phyloP scores from a whole-genome alignment of 1,140 invertebrate species.

The Helicoverpa armigera region DNA sequence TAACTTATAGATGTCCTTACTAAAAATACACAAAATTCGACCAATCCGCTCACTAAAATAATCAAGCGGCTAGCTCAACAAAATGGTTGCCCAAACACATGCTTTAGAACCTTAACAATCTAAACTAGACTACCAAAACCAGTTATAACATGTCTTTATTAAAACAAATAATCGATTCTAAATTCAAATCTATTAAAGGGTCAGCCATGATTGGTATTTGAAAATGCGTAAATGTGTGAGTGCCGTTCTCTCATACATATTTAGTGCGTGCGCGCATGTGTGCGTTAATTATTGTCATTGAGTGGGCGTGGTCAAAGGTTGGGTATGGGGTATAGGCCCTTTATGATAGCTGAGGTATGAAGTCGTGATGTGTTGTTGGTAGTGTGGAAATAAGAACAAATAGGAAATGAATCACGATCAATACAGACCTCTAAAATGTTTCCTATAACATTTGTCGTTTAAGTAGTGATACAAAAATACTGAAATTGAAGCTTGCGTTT shows the following conservation, averaged over 20 bases:
- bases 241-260: conserved; percentile 55
- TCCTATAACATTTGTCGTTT: no score
- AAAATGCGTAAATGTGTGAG: background rate
- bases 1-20: no score
- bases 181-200: conserved; percentile 24
- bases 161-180: conserved; percentile 4
- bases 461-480: no score
- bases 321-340: conserved; percentile 59
- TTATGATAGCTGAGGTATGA: conserved; percentile 56
- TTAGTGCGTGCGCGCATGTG: conserved; percentile 56
- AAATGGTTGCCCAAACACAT: no score
- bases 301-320: conserved; percentile 67
- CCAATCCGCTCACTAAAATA: no score
- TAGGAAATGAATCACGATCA: background rate
- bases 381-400: background rate
- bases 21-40: no score
- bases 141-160: background rate
- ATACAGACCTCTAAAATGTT: background rate
- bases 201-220: conserved; percentile 40
- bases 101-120: background rate
- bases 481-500: no score
- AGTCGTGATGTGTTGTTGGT: conserved; percentile 59
- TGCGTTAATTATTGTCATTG: conserved; percentile 75
- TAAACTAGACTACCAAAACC: background rate
- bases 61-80: no score